Evolutionary conservation across 2,797 vertebrate species (phyloP), one percentile per base, ranked within the genome.

Genomic region (Phrynocephalus vlangalii): DNA sequence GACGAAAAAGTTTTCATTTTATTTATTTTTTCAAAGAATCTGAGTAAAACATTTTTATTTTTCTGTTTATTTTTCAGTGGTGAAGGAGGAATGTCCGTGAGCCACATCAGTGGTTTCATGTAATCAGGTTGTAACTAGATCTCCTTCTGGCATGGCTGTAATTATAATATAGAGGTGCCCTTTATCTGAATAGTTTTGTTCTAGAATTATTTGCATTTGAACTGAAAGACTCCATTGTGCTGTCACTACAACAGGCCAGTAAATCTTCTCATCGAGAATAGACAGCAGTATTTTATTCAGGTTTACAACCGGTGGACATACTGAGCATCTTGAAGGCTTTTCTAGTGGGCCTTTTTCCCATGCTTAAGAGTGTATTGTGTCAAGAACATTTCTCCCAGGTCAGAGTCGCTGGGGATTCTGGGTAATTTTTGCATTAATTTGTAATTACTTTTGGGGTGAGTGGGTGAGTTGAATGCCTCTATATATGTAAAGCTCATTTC

Each of bases 111-210:
- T 22, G n/a, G 10, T 91, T 84, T 82, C 44, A 68, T 81, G 30
- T 67, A 38, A 89, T 84, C 48, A 85, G 82, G 5, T 81, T 16
- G 76, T 83, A 81, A 87, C 48, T 3, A 60, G 72, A 16, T 71
- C 79, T 71, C 73, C 22, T 33, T 18, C 71, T 9, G 67, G 52
- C 28, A n/a, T 30, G 73, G 56, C 79, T 67, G 48, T 84, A 10
- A 79, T 83, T 73, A 73, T 68, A 86, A 81, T 82, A 6, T 63
- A 22, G 20, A 7, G 11, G 80, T 50, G 52, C 56, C 76, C 88
- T 86, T 83, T 73, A 86, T 84, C 75, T 84, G 75, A 16, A 24
- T 68, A 20, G 5, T 52, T 75, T 81, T 89, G 86, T 86, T 87
- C 44, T 76, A 68, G 28, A 11, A 0, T 85, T 24, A 82, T 9